phyloP scores from a whole-genome alignment of 2,888 invertebrate species.

The Sinhomidia bicolor region DNA sequence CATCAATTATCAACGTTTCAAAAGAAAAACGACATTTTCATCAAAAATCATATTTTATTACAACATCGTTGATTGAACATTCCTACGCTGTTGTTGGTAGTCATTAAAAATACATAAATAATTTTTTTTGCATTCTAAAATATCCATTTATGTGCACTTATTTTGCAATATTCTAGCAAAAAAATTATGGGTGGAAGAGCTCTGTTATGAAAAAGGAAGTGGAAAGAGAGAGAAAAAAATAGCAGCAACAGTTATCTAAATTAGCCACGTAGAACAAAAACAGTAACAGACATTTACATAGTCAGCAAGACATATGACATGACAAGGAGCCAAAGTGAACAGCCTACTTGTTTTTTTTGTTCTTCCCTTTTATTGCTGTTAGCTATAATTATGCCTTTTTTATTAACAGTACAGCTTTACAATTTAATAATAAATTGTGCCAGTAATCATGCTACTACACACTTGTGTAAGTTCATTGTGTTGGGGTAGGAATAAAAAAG shows the following conservation, averaged over 20 bases:
- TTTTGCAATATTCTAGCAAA: background rate
- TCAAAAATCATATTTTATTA: background rate
- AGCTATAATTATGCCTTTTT: constrained; percentile 1
- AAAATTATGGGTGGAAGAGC: background rate
- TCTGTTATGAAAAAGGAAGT: constrained; percentile 5
- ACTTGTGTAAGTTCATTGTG: too few relatives aligned
- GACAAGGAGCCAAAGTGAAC: background rate
- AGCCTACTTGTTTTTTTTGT: background rate
- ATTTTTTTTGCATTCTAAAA: background rate
- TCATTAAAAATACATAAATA: too few relatives aligned
- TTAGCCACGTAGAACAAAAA: background rate
- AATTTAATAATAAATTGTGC: background rate
- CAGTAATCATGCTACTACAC: too few relatives aligned
- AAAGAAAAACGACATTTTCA: background rate
- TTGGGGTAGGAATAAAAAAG: too few relatives aligned
- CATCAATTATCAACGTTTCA: constrained; percentile 2
- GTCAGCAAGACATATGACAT: background rate
- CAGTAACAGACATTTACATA: background rate
- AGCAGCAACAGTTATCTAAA: constrained; percentile 4
- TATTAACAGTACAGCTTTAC: background rate
- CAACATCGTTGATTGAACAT: constrained; percentile 9
- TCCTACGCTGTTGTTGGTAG: background rate
- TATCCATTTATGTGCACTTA: background rate
- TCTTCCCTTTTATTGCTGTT: background rate
- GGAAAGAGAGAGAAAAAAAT: background rate